phyloP scores from a whole-genome alignment of 2,113 vertebrate species.

The Pithys albifrons region DNA sequence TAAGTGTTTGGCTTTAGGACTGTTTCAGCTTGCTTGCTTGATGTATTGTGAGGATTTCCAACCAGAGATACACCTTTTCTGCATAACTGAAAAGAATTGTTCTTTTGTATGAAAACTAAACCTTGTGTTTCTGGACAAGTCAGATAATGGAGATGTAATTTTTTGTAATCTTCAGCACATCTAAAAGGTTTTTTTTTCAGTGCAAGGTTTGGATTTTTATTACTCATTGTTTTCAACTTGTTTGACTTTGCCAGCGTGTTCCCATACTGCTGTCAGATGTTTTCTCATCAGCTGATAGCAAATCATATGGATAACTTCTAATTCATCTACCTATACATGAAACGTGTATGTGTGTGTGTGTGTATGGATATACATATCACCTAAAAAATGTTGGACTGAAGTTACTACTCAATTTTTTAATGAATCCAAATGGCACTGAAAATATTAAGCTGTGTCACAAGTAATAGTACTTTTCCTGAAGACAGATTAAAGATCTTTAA shows the following conservation, averaged over 20 bases:
- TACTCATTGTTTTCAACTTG: not conserved
- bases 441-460: not conserved
- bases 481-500: not conserved
- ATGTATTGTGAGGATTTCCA: not conserved
- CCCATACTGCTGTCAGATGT: not conserved
- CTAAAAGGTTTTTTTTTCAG: not conserved
- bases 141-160: not conserved
- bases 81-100: not conserved
- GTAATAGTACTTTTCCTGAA: not conserved
- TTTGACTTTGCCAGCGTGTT: not conserved
- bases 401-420: not conserved
- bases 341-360: fast-evolving
- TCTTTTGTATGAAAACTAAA: not conserved
- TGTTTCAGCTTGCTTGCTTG: not conserved
- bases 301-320: not conserved
- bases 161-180: not conserved
- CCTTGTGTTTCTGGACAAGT: not conserved
- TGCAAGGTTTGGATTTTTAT: not conserved
- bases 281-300: not conserved
- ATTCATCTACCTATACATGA: not conserved
- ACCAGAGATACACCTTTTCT: not conserved
- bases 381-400: not conserved
- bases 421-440: not conserved
- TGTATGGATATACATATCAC: not conserved
- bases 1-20: not conserved